A percentile compares a stretch with the other conserved stretches of the same genome.
Evolutionary conservation across 2,113 vertebrate species (phyloP).

Genomic region (Paradoxurus hermaphroditus): DNA sequence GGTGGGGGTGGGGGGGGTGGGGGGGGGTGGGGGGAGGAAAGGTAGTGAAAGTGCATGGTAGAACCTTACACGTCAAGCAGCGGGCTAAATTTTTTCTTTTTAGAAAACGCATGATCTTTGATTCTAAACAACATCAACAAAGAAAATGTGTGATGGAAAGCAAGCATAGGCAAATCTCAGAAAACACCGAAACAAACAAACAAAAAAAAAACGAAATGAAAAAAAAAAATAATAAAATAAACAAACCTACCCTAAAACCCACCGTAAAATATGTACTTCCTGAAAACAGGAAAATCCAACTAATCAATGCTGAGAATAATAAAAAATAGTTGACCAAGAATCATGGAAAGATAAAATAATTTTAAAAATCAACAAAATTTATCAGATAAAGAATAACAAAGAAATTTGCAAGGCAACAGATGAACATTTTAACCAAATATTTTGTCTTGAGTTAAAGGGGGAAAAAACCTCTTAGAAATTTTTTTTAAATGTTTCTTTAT

Average conservation of each 20-base stretch:
- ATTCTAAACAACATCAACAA: neutral
- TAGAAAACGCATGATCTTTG: neutral
- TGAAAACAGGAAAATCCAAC: neutral
- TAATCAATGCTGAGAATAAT: neutral
- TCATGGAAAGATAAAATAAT: neutral
- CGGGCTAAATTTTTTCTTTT: neutral
- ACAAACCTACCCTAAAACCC: neutral
- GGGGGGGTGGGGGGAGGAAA: too few relatives aligned
- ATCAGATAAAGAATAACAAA: neutral
- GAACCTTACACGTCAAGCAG: neutral
- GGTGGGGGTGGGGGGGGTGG: too few relatives aligned
- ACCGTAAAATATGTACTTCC: neutral
- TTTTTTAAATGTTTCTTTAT: too few relatives aligned
- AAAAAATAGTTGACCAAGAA: neutral
- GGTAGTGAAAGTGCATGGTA: neutral
- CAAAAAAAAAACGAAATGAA: neutral
- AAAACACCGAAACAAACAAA: neutral
- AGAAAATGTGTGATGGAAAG: neutral
- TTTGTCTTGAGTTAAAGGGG: neutral
- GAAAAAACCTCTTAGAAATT: neutral
- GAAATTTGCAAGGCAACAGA: neutral
- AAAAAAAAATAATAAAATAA: accelerated
- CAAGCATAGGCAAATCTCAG: neutral
- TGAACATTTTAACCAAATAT: neutral
- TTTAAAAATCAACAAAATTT: neutral